Conservation (phyloP, 2,888 invertebrate species). For the Cancer borealis region DNA sequence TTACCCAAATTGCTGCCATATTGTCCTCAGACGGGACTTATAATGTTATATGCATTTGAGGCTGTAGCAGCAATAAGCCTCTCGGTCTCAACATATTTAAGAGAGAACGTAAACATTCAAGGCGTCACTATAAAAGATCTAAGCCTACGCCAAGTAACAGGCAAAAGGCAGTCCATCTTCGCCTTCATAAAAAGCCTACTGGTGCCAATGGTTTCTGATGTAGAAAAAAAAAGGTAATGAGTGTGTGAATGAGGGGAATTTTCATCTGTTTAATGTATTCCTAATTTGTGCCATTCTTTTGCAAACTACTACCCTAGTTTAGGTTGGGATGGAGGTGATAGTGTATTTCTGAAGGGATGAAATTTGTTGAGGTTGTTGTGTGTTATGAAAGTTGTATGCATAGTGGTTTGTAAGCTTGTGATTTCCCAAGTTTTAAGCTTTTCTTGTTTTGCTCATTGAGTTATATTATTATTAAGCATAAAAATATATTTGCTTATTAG, state of each 20-base stretch:
- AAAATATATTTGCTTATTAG: background rate
- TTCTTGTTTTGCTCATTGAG: background rate
- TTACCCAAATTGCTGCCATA: no score
- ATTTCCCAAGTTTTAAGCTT: background rate
- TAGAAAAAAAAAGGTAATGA: background rate
- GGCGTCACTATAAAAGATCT: no score
- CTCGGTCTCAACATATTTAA: no score
- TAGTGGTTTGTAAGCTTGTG: background rate
- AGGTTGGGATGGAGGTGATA: background rate
- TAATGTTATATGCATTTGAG: no score
- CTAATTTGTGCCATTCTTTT: slow-evolving; percentile 36
- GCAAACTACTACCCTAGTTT: background rate
- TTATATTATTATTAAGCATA: background rate
- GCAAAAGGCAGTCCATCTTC: no score
- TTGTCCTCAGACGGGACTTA: no score
- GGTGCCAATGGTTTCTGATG: no score
- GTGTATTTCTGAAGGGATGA: background rate
- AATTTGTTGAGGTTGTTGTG: background rate
- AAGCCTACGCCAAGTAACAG: no score
- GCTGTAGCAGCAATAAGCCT: no score
- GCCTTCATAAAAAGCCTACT: no score
- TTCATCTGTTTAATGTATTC: slow-evolving; percentile 18
- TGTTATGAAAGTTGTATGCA: slow-evolving; percentile 28
- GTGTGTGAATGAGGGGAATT: slow-evolving; percentile 9
- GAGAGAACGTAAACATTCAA: no score